Evolutionary conservation across 1,140 invertebrate species (phyloP), one percentile per base, ranked within the genome.

Genomic region (Hydropsyche tenuis): DNA sequence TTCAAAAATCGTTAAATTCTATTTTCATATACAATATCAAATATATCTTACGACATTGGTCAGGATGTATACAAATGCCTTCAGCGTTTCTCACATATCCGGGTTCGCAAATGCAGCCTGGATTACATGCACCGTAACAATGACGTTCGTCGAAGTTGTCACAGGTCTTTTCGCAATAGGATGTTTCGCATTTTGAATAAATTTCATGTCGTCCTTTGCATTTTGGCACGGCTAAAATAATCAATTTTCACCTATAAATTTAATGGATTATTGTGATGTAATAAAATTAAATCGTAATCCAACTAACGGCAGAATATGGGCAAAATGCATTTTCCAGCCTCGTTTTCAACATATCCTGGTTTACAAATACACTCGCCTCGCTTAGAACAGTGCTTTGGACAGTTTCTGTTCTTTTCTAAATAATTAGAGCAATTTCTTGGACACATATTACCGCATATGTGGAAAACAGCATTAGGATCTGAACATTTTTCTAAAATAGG

Each of bases 31-130:
- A n/a, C n/a, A n/a, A n/a, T n/a, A n/a, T n/a, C n/a, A n/a, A n/a
- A n/a, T n/a, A n/a, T n/a, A n/a, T n/a, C 75, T 76, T 60, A 76
- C 75, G 75, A 18, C 75, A 76, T 62, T 74, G 18, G 0, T 51
- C 20, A 18, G 48, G 51, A 37, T 25, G 23, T 2, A 64, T 16
- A 23, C 62, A 64, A 7, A 37, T 1, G 23, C 62, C 62, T 5
- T 74, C 20, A 0, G 18, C 25, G 20, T 74, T 64, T 12, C 65
- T 42, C 51, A 64, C 42, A 27, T 63, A 69, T 5, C 56, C 73
- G 11, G 27, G 5, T 20, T 27, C 30, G 43, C 73, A 74, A 7
- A 53, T 6, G 16, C 73, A 74, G 7, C 43, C n/a, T 12, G 73
- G 73, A 18, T 5, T 43, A 37, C 30, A 37, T 37, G 30, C 3